Evolutionary conservation across 2,888 invertebrate genomes (phyloP), one percentile per base, ranked within the genome.

Genomic region (Athalia rosae): DNA sequence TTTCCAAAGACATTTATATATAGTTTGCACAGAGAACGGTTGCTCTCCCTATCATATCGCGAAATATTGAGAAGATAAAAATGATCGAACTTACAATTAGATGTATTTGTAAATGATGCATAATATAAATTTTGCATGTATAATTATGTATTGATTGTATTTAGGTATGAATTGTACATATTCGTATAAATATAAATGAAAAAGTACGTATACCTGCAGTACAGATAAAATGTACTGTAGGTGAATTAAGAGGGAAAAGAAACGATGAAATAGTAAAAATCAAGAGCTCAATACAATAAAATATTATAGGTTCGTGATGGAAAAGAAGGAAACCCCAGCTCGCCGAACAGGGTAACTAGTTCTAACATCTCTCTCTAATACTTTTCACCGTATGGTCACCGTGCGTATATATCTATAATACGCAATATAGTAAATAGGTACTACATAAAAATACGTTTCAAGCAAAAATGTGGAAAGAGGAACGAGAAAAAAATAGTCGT

Each of bases 261-360:
- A 58, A 4, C n/a, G 7, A 66, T 13, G 50, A 15, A 50, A 66
- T 4, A 28, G 28, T 13, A 11, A n/a, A 56, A 56, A 53, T 67
- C 6, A 69, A 71, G 45, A 71, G 13, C 43, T 58, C 56, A 56
- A 71, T 58, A 58, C 45, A 58, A 71, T 11, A 11, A 53, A 53
- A n/a, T 11, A 53, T 11, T 7, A 53, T 11, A 56, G 71, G 67
- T 53, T 28, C 28, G 78, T 79, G 85, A 85, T 83, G 83, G 83
- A 83, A 81, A 81, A 80, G 81, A 83, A 81, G 82, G 83, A 84
- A 82, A 81, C 83, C 85, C 81, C 81, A 83, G 85, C 86, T 87
- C 87, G 85, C 86, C 85, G 84, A 87, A 87, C 87, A 87, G 87
- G 87, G 87, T 87, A 87, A 87, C 87, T 87, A 87, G 87, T 84